Evolutionary conservation across 2,888 invertebrate genomes (phyloP), one percentile per base, ranked within the genome.

Genomic region (Parnassius orleans): DNA sequence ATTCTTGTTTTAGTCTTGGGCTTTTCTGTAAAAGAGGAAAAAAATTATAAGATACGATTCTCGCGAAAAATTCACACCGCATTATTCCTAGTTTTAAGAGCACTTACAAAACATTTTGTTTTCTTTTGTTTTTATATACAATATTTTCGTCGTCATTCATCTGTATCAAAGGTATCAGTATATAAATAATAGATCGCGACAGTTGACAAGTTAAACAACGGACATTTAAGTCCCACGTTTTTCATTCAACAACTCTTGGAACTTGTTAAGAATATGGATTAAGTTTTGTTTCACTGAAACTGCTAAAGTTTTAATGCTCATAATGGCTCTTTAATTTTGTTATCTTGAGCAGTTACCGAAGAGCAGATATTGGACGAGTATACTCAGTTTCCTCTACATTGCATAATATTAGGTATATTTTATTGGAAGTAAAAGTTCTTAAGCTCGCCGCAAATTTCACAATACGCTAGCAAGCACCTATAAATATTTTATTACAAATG

Each of bases 221-320:
- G 51, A 24, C 44, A 52, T 55, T 19, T 19, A 46, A 50, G 44
- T 15, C 51, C 41, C 51, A 46, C 55, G 55, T 56, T 61, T 60
- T 61, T 61, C 56, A 56, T 61, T 61, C 51, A 51, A 60, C 55
- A 14, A 15, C 51, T 61, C 61, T 56, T 55, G 44, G 14, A 61
- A 56, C 61, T 61, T 61, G 61, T 61, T 61, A 61, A 61, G 61
- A 61, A 61, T 61, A 61, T 61, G 61, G 51, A 61, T 61, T 61
- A 61, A 61, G 61, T 50, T 61, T 51, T 61, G 61, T 55, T 56
- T 61, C 51, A 52, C 44, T 46, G 55, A 46, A 61, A 56, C 61
- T 51, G 61, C 51, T 61, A 56, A 61, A 61, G 61, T 61, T 61
- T 56, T 56, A 61, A 61, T 56, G 55, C 44, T 15, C 33, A 50